Percentiles rank a stretch among this genome's conserved stretches.
Conservation (phyloP, 2,797 vertebrate species). For the Acipenser ruthenus region DNA sequence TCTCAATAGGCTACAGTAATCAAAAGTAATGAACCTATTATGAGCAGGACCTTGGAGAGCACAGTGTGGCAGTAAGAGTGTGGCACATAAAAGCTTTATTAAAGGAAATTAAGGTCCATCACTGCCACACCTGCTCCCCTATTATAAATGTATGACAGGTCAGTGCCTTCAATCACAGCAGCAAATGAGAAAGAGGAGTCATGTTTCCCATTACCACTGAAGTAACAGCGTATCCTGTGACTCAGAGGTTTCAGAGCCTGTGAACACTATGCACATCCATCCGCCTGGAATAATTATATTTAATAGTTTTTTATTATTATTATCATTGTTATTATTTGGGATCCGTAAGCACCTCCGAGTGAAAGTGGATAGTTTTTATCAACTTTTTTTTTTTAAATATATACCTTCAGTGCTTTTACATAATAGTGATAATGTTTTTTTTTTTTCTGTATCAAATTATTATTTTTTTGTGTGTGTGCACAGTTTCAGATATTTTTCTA, state of each 20-base stretch:
- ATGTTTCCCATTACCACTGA: slow-evolving; percentile 89
- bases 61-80: slow-evolving; percentile 99
- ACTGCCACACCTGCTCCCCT: slow-evolving; percentile 99
- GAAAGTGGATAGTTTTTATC: slow-evolving; percentile 63
- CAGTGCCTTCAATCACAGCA: slow-evolving; percentile 99
- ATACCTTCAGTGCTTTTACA: slow-evolving; percentile 50
- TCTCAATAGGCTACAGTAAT: slow-evolving; percentile 99
- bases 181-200: slow-evolving; percentile 91
- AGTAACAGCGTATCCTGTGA: slow-evolving; percentile 80
- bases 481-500: too few relatives aligned
- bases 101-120: slow-evolving; percentile 99
- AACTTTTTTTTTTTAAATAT: slow-evolving; percentile 73
- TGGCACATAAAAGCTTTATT: slow-evolving; percentile 99
- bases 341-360: slow-evolving; percentile 55
- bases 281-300: slow-evolving; percentile 77
- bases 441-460: not conserved
- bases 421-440: slow-evolving; percentile 43
- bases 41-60: slow-evolving; percentile 99
- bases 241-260: slow-evolving; percentile 76
- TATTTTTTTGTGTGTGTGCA: too few relatives aligned
- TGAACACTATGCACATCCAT: slow-evolving; percentile 75
- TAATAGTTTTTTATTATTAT: slow-evolving; percentile 61
- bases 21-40: slow-evolving; percentile 99
- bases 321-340: slow-evolving; percentile 55
- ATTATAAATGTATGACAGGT: slow-evolving; percentile 99